Base-by-base conservation (phyloP, 2,113 vertebrate species). In the Maccullochella peelii region DNA sequence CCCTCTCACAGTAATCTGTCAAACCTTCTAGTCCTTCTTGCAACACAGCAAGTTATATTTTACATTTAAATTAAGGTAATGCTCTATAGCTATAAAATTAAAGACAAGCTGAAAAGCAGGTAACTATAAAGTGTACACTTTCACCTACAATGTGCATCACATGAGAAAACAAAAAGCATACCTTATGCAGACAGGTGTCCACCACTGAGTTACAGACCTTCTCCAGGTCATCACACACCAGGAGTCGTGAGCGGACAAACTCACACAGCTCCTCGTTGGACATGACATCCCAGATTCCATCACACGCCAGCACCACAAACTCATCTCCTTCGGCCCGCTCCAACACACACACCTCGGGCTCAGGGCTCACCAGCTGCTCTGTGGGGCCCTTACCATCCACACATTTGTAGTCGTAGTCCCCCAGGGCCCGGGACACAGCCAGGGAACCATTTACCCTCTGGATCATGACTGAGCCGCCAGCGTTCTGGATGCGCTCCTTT, bases 211-310 rank as follows among this genome's bases (percentile, higher is more conserved):
- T 99, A 96, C 98, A 99, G 86, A 99, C 97, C 94, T 97, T 99
- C 96, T 99, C 98, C 94, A 99, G 96, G 94, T 99, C 98, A 82
- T 98, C 97, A 70, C 96, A 97, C 86, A 99, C 96, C 95, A 97
- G 95, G 93, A 99, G 97, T 91, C 98, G 97, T 90, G 97, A 99
- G 91, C 96, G 97, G 88, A 99, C 97, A 95, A 96, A 99, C 92
- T 99, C 97, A 91, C 98, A 99, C 90, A 99, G 97, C 96, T 99
- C 98, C 95, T 99, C 98, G 50, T 99, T 99, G 96, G 97, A 98
- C 98, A 99, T 99, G 92, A 99, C 98, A 90, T 99, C 98, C 98
- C 98, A 99, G 96, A 99, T 99, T 81, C 98, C 98, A 83, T 99
- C 98, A 77, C 98, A 99, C 49, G 98, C 98, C 94, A 99, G 95